Conservation (phyloP, 1,140 invertebrate species). For the Lethocerus indicus region DNA sequence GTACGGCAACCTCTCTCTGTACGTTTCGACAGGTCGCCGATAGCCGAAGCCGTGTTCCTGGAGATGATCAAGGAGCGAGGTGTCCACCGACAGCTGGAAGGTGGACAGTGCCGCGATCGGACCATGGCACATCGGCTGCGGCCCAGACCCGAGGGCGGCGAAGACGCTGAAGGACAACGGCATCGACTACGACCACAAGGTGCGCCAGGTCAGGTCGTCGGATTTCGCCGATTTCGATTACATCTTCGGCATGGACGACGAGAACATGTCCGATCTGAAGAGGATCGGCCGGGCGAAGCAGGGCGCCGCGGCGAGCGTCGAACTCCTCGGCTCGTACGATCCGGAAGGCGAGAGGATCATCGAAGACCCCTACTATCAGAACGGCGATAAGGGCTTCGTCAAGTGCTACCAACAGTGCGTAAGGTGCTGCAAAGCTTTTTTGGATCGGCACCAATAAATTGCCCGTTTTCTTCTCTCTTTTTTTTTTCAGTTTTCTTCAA, state of each 20-base stretch:
- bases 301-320: slow-evolving; percentile 43
- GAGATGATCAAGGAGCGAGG: slow-evolving; percentile 45
- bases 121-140: slow-evolving; percentile 65
- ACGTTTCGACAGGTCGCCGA: no score
- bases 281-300: slow-evolving; percentile 41
- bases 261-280: slow-evolving; percentile 54
- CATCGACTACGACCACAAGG: slow-evolving; percentile 6
- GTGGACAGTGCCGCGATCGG: slow-evolving; percentile 79
- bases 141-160: slow-evolving; percentile 58
- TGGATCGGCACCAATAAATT: no score
- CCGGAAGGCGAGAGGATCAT: slow-evolving; percentile 60
- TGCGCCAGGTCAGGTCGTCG: slow-evolving; percentile 36
- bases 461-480: no score
- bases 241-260: slow-evolving; percentile 83
- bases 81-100: slow-evolving; percentile 46
- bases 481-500: no score
- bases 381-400: slow-evolving; percentile 43
- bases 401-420: slow-evolving; percentile 52
- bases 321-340: slow-evolving; percentile 66
- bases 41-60: slow-evolving; percentile 78
- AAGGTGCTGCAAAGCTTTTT: slow-evolving; percentile 44
- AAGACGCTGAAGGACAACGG: slow-evolving; percentile 40
- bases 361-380: slow-evolving; percentile 73
- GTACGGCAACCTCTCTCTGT: no score
- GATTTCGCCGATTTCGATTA: slow-evolving; percentile 68